These are phyloP conservation scores for Burhinus oedicnemus DNA, from an alignment of 2,113 vertebrate species.

Conservation along the genomic window DNA sequence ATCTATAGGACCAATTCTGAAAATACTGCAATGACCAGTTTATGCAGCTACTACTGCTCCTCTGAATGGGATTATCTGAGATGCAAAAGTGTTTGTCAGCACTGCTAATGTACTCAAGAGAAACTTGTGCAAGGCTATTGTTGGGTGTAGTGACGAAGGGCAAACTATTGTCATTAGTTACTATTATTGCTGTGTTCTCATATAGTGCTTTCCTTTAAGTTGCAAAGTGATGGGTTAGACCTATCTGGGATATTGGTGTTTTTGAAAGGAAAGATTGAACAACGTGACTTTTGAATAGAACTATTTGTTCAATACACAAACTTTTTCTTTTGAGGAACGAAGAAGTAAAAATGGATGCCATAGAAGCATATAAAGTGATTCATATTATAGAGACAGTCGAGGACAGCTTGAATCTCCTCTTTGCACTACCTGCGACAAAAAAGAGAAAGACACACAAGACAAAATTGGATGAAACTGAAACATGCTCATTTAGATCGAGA, in stretches of 20 bases:
- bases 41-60: background rate
- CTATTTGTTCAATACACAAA: background rate
- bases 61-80: background rate
- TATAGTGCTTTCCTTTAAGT: background rate
- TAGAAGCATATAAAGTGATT: background rate
- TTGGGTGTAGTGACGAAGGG: background rate
- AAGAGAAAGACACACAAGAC: accelerated
- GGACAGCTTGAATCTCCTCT: background rate
- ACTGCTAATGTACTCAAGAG: background rate
- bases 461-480: background rate
- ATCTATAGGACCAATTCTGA: background rate
- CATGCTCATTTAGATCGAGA: background rate
- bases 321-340: background rate
- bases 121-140: background rate
- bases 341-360: background rate
- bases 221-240: background rate
- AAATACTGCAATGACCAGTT: background rate
- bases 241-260: background rate
- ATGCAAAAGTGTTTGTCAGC: background rate
- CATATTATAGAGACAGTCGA: background rate
- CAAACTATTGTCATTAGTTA: background rate
- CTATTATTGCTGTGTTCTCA: background rate
- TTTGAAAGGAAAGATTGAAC: background rate
- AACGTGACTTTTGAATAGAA: background rate
- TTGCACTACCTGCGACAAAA: background rate